These are phyloP conservation scores for Macquaria australasica DNA, from an alignment of 2,113 vertebrate species.

Conservation along the genomic window DNA sequence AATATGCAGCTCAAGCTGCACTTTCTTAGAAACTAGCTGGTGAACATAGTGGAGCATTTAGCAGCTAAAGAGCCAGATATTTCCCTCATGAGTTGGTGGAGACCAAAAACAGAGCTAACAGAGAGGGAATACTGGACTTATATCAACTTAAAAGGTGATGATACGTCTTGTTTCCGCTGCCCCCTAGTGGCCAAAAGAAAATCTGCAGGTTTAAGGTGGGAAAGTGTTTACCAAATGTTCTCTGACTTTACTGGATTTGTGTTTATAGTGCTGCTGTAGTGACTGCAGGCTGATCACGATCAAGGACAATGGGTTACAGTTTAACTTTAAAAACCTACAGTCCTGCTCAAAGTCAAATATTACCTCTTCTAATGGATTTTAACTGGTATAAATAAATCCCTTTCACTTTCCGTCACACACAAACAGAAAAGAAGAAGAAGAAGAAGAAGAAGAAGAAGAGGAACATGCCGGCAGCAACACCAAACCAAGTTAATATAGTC, in stretches of 20 bases:
- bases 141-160: not conserved
- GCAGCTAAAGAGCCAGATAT: not conserved
- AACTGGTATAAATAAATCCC: not conserved
- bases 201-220: not conserved
- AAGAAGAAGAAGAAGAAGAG: not conserved
- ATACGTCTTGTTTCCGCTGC: not conserved
- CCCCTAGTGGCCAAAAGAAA: not conserved
- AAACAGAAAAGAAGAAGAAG: not conserved
- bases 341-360: conserved; percentile 34
- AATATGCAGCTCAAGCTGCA: no score
- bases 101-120: conserved; percentile 16
- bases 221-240: not conserved
- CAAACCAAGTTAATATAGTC: not conserved
- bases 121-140: not conserved
- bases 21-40: not conserved
- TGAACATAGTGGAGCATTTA: not conserved
- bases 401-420: conserved; percentile 1
- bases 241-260: not conserved
- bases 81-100: not conserved
- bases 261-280: not conserved
- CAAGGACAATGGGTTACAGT: conserved; percentile 50
- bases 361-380: conserved; percentile 1
- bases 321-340: conserved; percentile 52
- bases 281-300: not conserved
- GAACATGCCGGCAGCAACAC: not conserved